Evolutionary conservation across 2,797 vertebrate genomes (phyloP).

Genomic region (Alcedo quadribrachys): DNA sequence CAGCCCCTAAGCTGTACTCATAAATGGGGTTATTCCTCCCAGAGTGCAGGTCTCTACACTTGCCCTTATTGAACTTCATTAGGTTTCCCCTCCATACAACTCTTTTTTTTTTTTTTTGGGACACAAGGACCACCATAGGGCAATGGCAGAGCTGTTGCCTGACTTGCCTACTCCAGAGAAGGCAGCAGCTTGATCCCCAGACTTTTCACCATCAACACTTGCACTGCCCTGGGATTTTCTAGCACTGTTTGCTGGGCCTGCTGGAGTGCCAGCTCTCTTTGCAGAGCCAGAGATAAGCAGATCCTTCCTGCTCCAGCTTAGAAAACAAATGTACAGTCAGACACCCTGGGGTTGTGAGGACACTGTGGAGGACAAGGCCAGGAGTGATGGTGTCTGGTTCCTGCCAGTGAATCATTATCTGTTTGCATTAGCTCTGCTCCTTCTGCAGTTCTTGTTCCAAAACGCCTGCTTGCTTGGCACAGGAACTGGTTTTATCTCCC

Average conservation of each 20-base stretch:
- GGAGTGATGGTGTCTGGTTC: background rate
- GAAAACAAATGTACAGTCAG: background rate
- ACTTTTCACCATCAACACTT: background rate
- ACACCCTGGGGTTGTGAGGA: background rate
- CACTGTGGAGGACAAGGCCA: background rate
- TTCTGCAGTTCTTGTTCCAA: background rate
- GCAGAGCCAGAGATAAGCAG: background rate
- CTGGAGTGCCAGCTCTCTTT: accelerated
- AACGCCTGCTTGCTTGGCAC: background rate
- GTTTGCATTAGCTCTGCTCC: background rate
- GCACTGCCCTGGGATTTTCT: background rate
- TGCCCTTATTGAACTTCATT: background rate
- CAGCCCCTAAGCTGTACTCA: background rate
- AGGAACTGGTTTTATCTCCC: background rate
- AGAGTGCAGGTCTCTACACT: background rate
- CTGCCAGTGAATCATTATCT: background rate
- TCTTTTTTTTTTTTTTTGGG: background rate
- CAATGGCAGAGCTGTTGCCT: background rate
- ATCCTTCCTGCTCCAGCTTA: background rate
- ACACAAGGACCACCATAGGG: background rate
- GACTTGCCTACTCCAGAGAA: background rate
- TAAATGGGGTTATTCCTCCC: no score
- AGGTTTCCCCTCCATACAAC: background rate
- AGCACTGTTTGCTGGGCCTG: background rate
- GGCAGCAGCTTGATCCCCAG: background rate